Conservation (phyloP, 2,888 invertebrate genomes). For the Sphecodes monilicornis region DNA sequence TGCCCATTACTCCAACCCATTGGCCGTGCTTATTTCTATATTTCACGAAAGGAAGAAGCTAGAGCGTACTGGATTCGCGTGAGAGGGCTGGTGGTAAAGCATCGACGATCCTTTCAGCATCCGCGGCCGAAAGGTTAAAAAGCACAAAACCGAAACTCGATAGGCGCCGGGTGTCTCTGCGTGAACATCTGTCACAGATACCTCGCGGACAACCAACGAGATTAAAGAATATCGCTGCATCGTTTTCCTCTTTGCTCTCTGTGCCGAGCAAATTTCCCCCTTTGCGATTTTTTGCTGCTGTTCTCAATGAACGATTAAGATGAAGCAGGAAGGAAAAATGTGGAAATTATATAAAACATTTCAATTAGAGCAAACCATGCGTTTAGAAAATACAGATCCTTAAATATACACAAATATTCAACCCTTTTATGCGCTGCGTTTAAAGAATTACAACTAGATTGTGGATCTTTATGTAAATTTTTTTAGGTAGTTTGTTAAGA, state of each 20-base stretch:
- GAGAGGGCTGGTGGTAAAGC: background rate
- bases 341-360: background rate
- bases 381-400: background rate
- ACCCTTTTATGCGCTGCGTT: background rate
- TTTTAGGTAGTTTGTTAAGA: too few relatives aligned
- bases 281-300: background rate
- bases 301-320: background rate
- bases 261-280: background rate
- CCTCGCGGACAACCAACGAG: slow-evolving; percentile 52
- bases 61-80: background rate
- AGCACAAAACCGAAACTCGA: slow-evolving; percentile 66
- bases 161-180: slow-evolving; percentile 52
- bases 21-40: slow-evolving; percentile 44
- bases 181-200: slow-evolving; percentile 63
- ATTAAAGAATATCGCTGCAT: slow-evolving; percentile 67
- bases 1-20: slow-evolving; percentile 3
- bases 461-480: background rate
- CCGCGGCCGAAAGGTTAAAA: slow-evolving; percentile 65
- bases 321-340: background rate
- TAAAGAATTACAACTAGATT: background rate
- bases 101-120: slow-evolving; percentile 53
- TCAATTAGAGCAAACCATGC: background rate
- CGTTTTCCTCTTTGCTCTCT: slow-evolving; percentile 37
- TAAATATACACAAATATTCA: background rate
- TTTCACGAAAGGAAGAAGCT: slow-evolving; percentile 23